A percentile compares a stretch with the other conserved stretches of the same genome.
These are phyloP conservation scores for Ennomos erosarius DNA, from an alignment of 2,888 invertebrate genomes.

Conservation along the genomic window DNA sequence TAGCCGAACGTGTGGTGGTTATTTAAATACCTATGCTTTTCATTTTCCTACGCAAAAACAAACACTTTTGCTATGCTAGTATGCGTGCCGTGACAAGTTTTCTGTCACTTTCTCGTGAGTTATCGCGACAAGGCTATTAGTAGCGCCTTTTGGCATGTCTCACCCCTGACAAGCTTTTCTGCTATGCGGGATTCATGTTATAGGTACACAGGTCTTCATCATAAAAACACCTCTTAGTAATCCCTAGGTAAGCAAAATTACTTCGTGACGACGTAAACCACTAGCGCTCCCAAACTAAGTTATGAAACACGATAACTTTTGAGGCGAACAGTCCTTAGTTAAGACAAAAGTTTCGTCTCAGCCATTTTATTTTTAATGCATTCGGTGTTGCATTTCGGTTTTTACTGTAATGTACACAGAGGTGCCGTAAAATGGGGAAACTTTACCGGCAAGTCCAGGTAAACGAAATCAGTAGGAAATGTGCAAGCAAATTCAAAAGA, in stretches of 20 bases:
- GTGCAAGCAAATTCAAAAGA: background rate
- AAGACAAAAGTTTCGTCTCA: slow-evolving; percentile 20
- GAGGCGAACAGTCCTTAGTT: slow-evolving; percentile 9
- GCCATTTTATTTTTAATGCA: slow-evolving; percentile 35
- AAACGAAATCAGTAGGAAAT: slow-evolving; percentile 8
- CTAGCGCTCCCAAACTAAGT: slow-evolving; percentile 41
- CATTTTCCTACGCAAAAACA: too few species aligned
- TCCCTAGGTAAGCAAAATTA: slow-evolving; percentile 14
- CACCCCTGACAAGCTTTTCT: too few species aligned
- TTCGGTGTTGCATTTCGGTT: slow-evolving; percentile 38
- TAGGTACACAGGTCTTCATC: background rate
- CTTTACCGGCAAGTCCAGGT: slow-evolving; percentile 13
- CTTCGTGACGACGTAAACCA: slow-evolving; percentile 8
- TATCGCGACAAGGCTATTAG: too few species aligned
- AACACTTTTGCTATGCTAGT: too few species aligned
- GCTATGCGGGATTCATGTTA: too few species aligned
- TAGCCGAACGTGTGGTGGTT: too few species aligned
- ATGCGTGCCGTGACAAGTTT: too few species aligned
- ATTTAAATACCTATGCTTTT: too few species aligned
- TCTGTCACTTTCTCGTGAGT: too few species aligned
- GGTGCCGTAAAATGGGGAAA: slow-evolving; percentile 29
- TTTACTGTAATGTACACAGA: slow-evolving; percentile 32
- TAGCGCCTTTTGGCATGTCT: too few species aligned
- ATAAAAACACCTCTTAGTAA: background rate
- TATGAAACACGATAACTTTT: slow-evolving; percentile 54